Evolutionary conservation across 2,888 invertebrate species (phyloP).

Genomic region (Leptogaster cylindrica): DNA sequence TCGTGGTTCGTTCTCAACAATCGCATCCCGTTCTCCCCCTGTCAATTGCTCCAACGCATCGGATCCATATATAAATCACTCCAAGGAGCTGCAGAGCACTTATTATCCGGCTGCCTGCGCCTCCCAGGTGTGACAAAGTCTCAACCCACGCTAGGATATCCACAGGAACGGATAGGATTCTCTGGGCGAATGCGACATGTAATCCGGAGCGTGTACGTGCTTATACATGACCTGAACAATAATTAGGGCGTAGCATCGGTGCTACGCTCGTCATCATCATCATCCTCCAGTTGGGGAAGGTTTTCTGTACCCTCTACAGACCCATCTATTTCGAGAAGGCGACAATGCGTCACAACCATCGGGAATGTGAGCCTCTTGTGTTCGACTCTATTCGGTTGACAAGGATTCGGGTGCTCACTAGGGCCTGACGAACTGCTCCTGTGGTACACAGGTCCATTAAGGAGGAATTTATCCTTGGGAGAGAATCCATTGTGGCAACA

Average conservation of each 20-base stretch:
- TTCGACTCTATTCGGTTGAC: background rate
- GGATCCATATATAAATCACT: background rate
- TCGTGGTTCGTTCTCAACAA: background rate
- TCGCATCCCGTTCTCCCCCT: background rate
- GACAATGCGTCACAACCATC: slow-evolving; percentile 25
- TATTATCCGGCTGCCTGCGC: background rate
- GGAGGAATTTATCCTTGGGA: slow-evolving; percentile 28
- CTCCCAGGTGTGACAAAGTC: background rate
- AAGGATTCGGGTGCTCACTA: background rate
- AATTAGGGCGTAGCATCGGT: slow-evolving; percentile 43
- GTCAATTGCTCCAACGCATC: slow-evolving; percentile 9
- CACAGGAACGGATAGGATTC: too few species aligned
- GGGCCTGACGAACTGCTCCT: slow-evolving; percentile 15
- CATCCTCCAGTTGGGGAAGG: too few species aligned
- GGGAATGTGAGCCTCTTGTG: background rate
- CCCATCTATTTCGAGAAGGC: slow-evolving; percentile 31
- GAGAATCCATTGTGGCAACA: slow-evolving; percentile 21
- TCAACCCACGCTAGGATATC: too few species aligned
- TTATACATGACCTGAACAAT: slow-evolving; percentile 40
- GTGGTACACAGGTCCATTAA: slow-evolving; percentile 25
- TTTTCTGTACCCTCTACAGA: background rate
- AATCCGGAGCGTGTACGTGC: slow-evolving; percentile 31
- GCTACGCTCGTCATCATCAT: background rate
- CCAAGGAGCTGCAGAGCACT: background rate
- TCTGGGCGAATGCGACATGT: background rate